Percentiles rank a stretch among this genome's conserved stretches.
Evolutionary conservation across 2,113 vertebrate species (phyloP).

Genomic region (Seriola dumerili): DNA sequence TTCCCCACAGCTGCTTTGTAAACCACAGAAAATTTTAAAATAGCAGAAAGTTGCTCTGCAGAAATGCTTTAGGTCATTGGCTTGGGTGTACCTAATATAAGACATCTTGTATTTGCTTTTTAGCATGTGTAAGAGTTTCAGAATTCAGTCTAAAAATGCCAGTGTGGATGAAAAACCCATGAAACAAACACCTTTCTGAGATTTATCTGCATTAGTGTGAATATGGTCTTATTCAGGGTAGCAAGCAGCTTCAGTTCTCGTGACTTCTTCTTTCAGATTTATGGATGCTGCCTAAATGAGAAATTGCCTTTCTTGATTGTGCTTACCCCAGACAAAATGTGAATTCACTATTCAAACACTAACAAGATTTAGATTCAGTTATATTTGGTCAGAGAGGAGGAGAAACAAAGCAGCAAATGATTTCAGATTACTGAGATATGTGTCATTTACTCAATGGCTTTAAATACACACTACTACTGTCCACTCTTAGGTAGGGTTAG

Average conservation of each 20-base stretch:
- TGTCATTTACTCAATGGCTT: slow-evolving; percentile 27
- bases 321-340: slow-evolving; percentile 55
- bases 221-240: slow-evolving; percentile 51
- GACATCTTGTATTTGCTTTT: neutral
- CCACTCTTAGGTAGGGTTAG: slow-evolving; percentile 19
- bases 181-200: neutral
- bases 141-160: neutral
- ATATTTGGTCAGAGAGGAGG: neutral
- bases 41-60: neutral
- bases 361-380: neutral
- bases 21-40: slow-evolving; percentile 6
- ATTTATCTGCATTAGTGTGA: slow-evolving; percentile 41
- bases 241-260: slow-evolving; percentile 31
- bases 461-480: slow-evolving; percentile 32
- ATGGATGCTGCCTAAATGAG: slow-evolving; percentile 17
- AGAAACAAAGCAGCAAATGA: slow-evolving; percentile 7
- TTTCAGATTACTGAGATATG: slow-evolving; percentile 19
- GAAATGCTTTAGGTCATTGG: neutral
- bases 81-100: slow-evolving; percentile 1
- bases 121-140: neutral
- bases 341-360: slow-evolving; percentile 53
- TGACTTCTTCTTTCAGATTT: slow-evolving; percentile 14
- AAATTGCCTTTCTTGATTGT: slow-evolving; percentile 46
- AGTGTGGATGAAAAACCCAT: neutral
- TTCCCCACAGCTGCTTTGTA: neutral